Base-by-base conservation (phyloP, 2,113 vertebrate species). In the Psilopsiagon aurifrons region DNA sequence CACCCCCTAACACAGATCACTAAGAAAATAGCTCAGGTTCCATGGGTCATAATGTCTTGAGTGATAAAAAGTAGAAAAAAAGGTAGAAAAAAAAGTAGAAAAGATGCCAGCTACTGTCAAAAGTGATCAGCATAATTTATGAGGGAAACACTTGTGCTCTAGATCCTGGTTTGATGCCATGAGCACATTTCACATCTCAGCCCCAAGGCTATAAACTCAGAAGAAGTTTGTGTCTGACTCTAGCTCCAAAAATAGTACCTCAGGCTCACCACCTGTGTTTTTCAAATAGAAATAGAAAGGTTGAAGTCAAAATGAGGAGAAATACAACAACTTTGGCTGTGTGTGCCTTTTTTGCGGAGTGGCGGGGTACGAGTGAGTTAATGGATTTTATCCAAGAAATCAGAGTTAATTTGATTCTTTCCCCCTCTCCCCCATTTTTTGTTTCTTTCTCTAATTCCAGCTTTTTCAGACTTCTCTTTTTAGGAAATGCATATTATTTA, bases 61-160 rank as follows among this genome's bases (percentile, higher is more conserved):
- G 19, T 66, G 31, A 35, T 85, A 76, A 75, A 86, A 75, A 46
- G 23, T n/a, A 69, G 29, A 83, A 77, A 28, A 78, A 37, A 37
- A 37, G 8, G 35, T 37, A 79, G 63, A 80, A 92, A 88, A 75
- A 75, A 86, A 75, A 46, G 23, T n/a, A 69, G 29, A 83, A 77
- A 28, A 78, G 11, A 70, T 90, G 81, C 57, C 80, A 90, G 70
- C 64, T 90, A 66, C 57, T 92, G 86, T 92, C 81, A 92, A n/a
- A 85, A 84, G n/a, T 33, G 24, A 82, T 82, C 83, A 88, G 41
- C 70, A 55, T 90, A 84, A 91, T 82, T 94, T 90, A 76, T 54
- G 68, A 81, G 64, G 79, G 79, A 93, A 93, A 91, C 64, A 73
- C 57, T 86, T 91, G 77, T 82, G 74, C 69, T 81, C 33, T 64